A percentile compares a stretch with the other conserved stretches of the same genome.
Evolutionary conservation across 2,113 vertebrate species (phyloP).

Genomic region (Opisthocomus hoazin): DNA sequence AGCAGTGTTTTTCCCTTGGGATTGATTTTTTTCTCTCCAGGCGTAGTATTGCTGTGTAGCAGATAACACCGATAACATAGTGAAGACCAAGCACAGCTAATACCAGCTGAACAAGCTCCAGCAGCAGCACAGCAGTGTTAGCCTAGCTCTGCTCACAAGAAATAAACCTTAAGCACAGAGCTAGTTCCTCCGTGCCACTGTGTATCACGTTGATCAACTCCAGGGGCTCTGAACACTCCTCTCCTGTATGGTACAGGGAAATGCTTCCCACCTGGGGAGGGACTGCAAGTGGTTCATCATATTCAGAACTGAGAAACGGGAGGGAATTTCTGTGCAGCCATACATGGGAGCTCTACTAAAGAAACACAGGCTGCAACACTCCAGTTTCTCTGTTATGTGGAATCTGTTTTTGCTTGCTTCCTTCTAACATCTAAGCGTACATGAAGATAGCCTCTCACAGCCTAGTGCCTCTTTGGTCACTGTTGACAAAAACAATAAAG

Average conservation of each 20-base stretch:
- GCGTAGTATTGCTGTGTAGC: rapidly evolving
- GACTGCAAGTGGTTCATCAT: background rate
- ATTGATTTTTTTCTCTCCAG: background rate
- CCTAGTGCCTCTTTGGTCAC: background rate
- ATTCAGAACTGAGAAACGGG: background rate
- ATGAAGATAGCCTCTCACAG: background rate
- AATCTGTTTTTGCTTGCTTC: background rate
- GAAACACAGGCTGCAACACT: background rate
- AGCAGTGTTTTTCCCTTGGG: background rate
- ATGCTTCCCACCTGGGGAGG: background rate
- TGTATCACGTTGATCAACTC: background rate
- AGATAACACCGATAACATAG: background rate
- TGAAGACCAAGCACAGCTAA: background rate
- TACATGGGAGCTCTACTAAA: background rate
- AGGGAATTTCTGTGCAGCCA: background rate
- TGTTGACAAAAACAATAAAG: background rate
- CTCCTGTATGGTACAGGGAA: background rate
- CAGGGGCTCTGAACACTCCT: background rate
- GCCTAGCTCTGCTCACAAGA: background rate
- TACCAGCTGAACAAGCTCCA: background rate
- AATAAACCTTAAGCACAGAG: background rate
- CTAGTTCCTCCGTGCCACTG: background rate
- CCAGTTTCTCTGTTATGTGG: background rate
- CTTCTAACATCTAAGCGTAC: background rate
- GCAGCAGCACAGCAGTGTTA: background rate